These are phyloP conservation scores for Megastigmus dorsalis DNA, from an alignment of 2,888 invertebrate species.

Conservation along the genomic window DNA sequence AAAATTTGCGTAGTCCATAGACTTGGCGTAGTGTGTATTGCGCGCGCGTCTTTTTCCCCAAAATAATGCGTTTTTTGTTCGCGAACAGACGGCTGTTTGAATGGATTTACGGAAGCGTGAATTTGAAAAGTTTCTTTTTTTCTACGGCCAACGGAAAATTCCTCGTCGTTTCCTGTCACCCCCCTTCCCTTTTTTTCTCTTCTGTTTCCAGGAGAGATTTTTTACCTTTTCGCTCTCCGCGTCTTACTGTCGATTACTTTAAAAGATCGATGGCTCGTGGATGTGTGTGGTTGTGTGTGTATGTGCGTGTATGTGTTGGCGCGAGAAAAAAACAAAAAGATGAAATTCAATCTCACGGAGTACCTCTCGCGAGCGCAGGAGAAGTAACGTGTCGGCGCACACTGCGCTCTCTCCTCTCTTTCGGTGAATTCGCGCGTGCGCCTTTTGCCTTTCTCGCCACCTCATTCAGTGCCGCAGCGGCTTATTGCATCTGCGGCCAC, in stretches of 20 bases:
- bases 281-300: background rate
- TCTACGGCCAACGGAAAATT: background rate
- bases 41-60: background rate
- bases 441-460: background rate
- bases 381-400: background rate
- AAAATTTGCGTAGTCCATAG: too few relatives aligned
- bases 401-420: too few relatives aligned
- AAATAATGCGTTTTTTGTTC: background rate
- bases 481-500: background rate
- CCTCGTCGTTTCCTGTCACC: background rate
- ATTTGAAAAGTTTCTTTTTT: conserved; percentile 25
- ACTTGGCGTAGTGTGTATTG: too few relatives aligned
- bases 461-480: background rate
- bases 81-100: background rate
- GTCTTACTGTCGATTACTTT: conserved; percentile 37
- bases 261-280: conserved; percentile 31
- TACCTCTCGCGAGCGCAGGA: conserved; percentile 10
- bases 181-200: background rate
- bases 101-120: conserved; percentile 23
- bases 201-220: background rate
- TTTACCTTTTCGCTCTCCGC: background rate
- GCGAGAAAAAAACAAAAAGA: conserved; percentile 24
- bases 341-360: conserved; percentile 43
- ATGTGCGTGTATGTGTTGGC: background rate
- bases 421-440: conserved; percentile 1